A percentile compares a stretch with the other conserved stretches of the same genome.
These are phyloP conservation scores for Sarcophaga bullata DNA, from an alignment of 1,140 invertebrate genomes.

Conservation along the genomic window DNA sequence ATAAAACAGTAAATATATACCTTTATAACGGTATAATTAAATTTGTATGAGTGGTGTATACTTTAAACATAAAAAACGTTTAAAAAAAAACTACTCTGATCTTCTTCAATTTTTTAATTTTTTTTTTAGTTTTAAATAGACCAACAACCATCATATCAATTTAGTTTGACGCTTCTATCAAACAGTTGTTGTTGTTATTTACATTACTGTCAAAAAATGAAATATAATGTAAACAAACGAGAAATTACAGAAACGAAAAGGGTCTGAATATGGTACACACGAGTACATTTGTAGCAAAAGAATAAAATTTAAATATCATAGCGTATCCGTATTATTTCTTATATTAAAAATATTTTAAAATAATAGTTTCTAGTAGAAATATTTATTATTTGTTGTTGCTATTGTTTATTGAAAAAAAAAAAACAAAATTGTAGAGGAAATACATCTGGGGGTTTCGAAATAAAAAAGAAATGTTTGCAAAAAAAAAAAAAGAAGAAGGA, in stretches of 20 bases:
- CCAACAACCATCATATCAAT: too few relatives aligned
- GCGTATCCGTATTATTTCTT: not conserved
- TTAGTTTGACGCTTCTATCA: not conserved
- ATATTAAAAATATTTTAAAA: not conserved
- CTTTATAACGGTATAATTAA: too few relatives aligned
- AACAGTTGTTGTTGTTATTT: not conserved
- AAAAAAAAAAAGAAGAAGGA: too few relatives aligned
- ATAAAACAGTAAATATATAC: too few relatives aligned
- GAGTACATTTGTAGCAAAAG: not conserved
- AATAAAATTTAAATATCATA: not conserved
- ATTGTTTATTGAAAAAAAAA: not conserved
- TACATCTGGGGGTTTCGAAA: constrained; percentile 13
- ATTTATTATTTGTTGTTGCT: constrained; percentile 32
- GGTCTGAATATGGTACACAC: not conserved
- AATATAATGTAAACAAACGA: not conserved
- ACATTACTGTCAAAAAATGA: not conserved
- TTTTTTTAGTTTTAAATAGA: too few relatives aligned
- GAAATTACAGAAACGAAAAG: not conserved
- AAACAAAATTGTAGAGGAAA: not conserved
- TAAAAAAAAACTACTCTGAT: too few relatives aligned
- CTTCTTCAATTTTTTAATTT: too few relatives aligned
- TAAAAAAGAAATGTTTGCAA: not conserved
- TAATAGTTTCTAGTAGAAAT: not conserved
- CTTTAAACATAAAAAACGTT: too few relatives aligned
- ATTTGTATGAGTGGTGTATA: too few relatives aligned